phyloP scores from a whole-genome alignment of 1,140 invertebrate species.

The Adoxophyes honmai region DNA sequence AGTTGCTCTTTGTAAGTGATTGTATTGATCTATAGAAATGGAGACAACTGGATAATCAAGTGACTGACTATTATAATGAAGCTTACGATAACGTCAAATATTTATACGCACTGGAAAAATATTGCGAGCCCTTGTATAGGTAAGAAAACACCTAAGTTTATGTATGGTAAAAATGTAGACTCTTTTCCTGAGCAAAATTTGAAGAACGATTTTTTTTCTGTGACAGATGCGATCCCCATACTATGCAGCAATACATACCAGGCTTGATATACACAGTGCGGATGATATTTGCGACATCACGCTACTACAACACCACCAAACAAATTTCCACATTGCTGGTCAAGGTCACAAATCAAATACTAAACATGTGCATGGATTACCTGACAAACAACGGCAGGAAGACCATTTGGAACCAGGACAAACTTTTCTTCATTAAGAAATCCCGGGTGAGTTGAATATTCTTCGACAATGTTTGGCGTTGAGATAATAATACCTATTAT shows the following conservation, averaged over 20 bases:
- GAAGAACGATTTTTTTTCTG: conserved; percentile 1
- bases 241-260: conserved; percentile 83
- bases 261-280: conserved; percentile 85
- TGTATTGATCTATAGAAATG: conserved; percentile 80
- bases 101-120: conserved; percentile 91
- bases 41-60: conserved; percentile 84
- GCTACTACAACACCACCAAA: conserved; percentile 90
- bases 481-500: too few relatives aligned
- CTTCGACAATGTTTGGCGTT: too few relatives aligned
- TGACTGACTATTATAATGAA: conserved; percentile 87
- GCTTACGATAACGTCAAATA: conserved; percentile 93
- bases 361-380: conserved; percentile 83
- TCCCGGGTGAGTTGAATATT: conserved; percentile 78
- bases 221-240: conserved; percentile 80
- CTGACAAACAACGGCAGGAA: conserved; percentile 81
- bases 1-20: too few relatives aligned
- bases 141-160: conserved; percentile 23
- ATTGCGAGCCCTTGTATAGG: conserved; percentile 90
- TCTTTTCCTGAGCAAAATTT: too few relatives aligned
- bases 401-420: conserved; percentile 85
- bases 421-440: conserved; percentile 81
- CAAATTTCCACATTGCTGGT: conserved; percentile 87
- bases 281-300: conserved; percentile 91
- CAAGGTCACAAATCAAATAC: conserved; percentile 89
- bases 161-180: too few relatives aligned